Base-by-base conservation (phyloP, 1,140 invertebrate genomes). In the Ericerus pela region DNA sequence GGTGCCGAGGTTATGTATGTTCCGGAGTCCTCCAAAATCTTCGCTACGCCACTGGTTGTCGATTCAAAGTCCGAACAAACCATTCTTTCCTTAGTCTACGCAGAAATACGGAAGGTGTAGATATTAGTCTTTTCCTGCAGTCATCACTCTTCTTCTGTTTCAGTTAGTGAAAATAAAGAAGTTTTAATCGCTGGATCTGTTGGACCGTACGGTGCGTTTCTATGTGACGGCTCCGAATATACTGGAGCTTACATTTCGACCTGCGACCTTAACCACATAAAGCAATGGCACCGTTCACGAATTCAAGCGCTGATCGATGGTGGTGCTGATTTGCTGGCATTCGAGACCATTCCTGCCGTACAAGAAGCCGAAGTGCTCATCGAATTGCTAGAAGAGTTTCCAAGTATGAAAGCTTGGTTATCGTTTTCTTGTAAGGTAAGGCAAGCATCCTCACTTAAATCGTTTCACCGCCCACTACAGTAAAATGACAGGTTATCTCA, bases 151-250 rank as follows among this genome's bases (percentile, higher is more conserved):
- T 33, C 31, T 10, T 33, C 8, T 10, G 31, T n/a, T 10, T 3
- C 41, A 47, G 41, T 47, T 24, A 24, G 26, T 24, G 3, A 20
- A 10, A 47, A 47, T 29, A 53, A 36, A 30, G 47, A 60, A 29
- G 78, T 82, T 1, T 59, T 80, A 24, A 75, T 88, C 37, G 78
- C 84, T 37, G 92, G 87, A 8, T 90, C 89, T 0, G 79, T 94
- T 33, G 91, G 92, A 1, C 88, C 92, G 0, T 95, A 91, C 65
- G 92, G 89, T 0, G 89, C 90, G 3, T 81, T 77, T 60, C 71
- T 92, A 3, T 79, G 84, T 63, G 88, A 96, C 69, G 83, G 82
- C 18, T 94, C 90, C 0, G 92, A 96, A 69, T 96, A 94, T 65
- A 80, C 75, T 36, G 92, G 93, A 20, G 76, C 73, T 55, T 96